These are phyloP conservation scores for Subanguina moxae DNA, from an alignment of 1,140 invertebrate genomes.

Conservation along the genomic window DNA sequence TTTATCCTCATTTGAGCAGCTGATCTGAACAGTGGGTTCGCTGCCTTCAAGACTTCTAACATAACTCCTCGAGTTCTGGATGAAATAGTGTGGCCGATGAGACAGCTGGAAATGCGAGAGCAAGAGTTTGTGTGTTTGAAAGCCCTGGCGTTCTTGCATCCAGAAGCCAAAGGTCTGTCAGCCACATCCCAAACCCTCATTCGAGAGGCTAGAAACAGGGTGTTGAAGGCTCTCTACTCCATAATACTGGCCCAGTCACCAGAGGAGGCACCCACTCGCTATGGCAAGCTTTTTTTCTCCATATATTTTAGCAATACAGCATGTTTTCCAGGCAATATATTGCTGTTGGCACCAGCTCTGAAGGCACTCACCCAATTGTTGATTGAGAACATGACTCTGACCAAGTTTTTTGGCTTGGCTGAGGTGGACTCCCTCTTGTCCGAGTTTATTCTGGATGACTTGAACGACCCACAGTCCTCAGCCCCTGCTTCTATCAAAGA, in stretches of 20 bases:
- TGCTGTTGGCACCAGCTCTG: constrained; percentile 54
- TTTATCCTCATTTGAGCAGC: constrained; percentile 2
- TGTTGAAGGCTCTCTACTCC: constrained; percentile 56
- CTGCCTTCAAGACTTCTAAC: constrained; percentile 36
- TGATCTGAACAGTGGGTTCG: constrained; percentile 17
- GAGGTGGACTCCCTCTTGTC: constrained; percentile 53
- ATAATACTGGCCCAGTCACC: constrained; percentile 53
- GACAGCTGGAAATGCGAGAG: constrained; percentile 54
- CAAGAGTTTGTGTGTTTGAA: constrained; percentile 58
- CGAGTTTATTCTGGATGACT: constrained; percentile 58
- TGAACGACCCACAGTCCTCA: constrained; percentile 32
- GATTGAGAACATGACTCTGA: constrained; percentile 59
- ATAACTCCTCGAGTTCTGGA: constrained; percentile 54
- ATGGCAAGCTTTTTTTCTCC: too few species aligned
- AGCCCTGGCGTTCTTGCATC: constrained; percentile 57
- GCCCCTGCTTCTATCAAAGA: constrained; percentile 42
- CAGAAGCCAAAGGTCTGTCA: constrained; percentile 56
- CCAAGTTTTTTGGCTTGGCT: constrained; percentile 59
- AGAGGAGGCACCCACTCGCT: constrained; percentile 57
- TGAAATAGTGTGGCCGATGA: constrained; percentile 59
- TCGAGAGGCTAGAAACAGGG: constrained; percentile 54
- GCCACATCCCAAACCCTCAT: constrained; percentile 44
- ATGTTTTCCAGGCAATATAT: too few species aligned
- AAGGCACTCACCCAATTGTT: constrained; percentile 58
- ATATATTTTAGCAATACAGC: too few species aligned